A percentile compares a stretch with the other conserved stretches of the same genome.
Conservation (phyloP, 2,797 vertebrate species). For the Falco columbarius region DNA sequence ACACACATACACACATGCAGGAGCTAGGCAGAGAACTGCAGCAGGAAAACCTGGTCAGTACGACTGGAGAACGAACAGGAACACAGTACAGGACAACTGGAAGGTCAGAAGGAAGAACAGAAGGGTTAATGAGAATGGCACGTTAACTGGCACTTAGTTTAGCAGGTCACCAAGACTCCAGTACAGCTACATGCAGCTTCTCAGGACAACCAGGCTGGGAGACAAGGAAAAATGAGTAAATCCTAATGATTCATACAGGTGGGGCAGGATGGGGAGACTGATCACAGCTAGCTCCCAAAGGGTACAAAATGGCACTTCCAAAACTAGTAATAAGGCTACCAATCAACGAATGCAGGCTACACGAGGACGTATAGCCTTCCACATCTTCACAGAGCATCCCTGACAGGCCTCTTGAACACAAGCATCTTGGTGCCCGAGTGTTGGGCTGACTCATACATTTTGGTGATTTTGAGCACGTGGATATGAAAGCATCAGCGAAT, state of each 20-base stretch:
- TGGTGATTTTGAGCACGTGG: fast-evolving
- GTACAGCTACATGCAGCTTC: not conserved
- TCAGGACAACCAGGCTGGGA: not conserved
- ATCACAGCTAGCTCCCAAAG: not conserved
- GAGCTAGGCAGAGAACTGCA: not conserved
- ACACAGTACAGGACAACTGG: not conserved
- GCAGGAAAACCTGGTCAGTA: not conserved
- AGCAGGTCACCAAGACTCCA: not conserved
- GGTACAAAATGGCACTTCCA: not conserved
- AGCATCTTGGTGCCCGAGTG: fast-evolving
- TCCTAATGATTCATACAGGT: not conserved
- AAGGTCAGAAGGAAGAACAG: not conserved
- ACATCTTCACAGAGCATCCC: not conserved
- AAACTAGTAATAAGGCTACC: not conserved
- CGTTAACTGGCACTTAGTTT: not conserved
- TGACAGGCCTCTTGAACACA: not conserved
- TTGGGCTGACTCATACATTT: not conserved
- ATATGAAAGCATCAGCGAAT: not conserved
- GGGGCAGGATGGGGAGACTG: not conserved
- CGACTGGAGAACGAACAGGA: not conserved
- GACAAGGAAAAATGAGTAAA: not conserved
- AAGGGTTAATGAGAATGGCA: not conserved
- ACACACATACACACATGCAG: not conserved
- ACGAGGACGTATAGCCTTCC: fast-evolving
- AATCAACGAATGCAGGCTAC: not conserved